A percentile compares a stretch with the other conserved stretches of the same genome.
Conservation (phyloP, 2,888 invertebrate species). For the Tryphoninae sp. region DNA sequence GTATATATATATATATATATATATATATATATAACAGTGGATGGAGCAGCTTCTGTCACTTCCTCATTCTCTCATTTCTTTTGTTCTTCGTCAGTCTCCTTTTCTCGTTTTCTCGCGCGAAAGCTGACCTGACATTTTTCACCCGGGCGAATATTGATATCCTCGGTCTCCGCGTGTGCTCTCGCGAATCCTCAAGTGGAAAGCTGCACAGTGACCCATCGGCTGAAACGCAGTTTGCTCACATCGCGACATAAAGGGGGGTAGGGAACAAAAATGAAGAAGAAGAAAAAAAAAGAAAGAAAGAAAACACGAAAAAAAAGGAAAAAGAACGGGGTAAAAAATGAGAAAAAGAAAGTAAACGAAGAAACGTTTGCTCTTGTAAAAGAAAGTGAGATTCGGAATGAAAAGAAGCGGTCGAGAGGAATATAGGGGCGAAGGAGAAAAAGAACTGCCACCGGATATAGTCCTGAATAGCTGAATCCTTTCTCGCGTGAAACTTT, state of each 20-base stretch:
- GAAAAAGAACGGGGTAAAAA: slow-evolving; percentile 20
- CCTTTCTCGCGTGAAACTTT: slow-evolving; percentile 44
- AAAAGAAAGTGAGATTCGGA: slow-evolving; percentile 62
- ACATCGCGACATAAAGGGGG: slow-evolving; percentile 48
- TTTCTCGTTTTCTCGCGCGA: slow-evolving; percentile 62
- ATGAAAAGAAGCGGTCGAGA: slow-evolving; percentile 50
- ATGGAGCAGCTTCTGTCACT: slow-evolving; percentile 43
- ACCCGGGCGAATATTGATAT: slow-evolving; percentile 73
- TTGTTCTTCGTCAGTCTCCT: slow-evolving; percentile 58
- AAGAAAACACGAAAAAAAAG: slow-evolving; percentile 20
- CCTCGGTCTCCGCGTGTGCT: slow-evolving; percentile 56
- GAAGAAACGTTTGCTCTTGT: slow-evolving; percentile 48
- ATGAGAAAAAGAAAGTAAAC: slow-evolving; percentile 17
- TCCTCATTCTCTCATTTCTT: slow-evolving; percentile 47
- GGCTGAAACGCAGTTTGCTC: slow-evolving; percentile 19
- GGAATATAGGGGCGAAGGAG: slow-evolving; percentile 27
- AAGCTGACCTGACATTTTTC: slow-evolving; percentile 76
- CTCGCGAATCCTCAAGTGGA: slow-evolving; percentile 40
- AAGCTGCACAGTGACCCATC: slow-evolving; percentile 49
- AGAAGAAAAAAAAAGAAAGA: slow-evolving; percentile 24
- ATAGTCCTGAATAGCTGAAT: slow-evolving; percentile 58
- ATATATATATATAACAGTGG: slow-evolving; percentile 26
- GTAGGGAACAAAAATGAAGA: slow-evolving; percentile 33
- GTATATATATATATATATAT: not conserved
- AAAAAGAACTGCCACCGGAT: slow-evolving; percentile 42